Evolutionary conservation across 2,888 invertebrate genomes (phyloP).

Genomic region (Adineta ricciae): DNA sequence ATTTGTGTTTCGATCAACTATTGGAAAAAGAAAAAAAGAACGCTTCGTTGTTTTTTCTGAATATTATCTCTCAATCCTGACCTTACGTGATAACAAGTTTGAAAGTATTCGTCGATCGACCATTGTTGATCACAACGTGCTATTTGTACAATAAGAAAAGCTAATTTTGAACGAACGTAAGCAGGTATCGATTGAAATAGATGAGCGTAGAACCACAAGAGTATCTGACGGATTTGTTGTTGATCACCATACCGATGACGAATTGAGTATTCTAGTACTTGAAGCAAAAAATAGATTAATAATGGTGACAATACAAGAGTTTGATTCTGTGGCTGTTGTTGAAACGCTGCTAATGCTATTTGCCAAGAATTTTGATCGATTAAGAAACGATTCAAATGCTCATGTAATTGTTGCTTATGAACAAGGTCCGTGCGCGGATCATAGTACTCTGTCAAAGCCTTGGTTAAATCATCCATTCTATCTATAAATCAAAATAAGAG

Average conservation of each 20-base stretch:
- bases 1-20: not conserved
- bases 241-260: not conserved
- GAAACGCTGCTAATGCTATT: not conserved
- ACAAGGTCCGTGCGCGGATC: not conserved
- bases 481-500: too few relatives aligned
- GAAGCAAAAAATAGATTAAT: conserved; percentile 2
- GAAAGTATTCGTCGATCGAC: not conserved
- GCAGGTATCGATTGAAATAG: not conserved
- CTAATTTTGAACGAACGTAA: not conserved
- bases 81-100: conserved; percentile 17
- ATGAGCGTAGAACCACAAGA: not conserved
- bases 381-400: not conserved
- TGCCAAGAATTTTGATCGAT: not conserved
- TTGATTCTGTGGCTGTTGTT: not conserved
- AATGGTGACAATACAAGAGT: not conserved
- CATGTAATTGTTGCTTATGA: conserved; percentile 1
- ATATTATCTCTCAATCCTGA: not conserved
- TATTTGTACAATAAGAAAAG: conserved; percentile 6
- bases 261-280: not conserved
- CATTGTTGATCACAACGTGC: not conserved
- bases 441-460: not conserved
- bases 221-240: not conserved
- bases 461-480: not conserved
- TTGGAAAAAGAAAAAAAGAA: conserved; percentile 36
- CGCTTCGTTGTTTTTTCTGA: not conserved